A percentile compares a stretch with the other conserved stretches of the same genome.
phyloP scores from a whole-genome alignment of 2,113 vertebrate species.

The Phalacrocorax brasilianus region DNA sequence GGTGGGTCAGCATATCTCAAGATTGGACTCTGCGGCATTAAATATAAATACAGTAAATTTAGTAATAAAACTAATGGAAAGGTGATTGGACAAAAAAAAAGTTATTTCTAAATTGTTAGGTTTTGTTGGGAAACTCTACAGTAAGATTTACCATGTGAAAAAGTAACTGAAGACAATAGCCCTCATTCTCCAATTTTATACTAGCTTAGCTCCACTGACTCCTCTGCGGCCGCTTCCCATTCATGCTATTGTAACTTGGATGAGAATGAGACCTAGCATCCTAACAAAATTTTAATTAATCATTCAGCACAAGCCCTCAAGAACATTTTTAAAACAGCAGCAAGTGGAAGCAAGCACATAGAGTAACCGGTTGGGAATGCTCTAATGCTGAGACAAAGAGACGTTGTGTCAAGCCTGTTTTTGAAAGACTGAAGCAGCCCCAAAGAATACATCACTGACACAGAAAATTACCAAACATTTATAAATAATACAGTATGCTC shows the following conservation, averaged over 20 bases:
- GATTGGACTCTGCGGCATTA: neutral
- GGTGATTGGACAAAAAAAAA: neutral
- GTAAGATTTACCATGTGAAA: neutral
- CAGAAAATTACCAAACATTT: constrained; percentile 57
- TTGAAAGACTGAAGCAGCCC: constrained; percentile 19
- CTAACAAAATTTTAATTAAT: constrained; percentile 28
- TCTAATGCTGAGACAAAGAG: neutral
- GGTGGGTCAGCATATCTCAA: neutral
- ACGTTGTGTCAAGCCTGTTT: neutral
- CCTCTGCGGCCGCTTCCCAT: neutral
- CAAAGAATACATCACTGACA: constrained; percentile 40
- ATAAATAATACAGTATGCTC: constrained; percentile 59
- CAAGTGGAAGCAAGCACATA: neutral
- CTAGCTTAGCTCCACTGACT: neutral
- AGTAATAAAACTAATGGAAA: neutral
- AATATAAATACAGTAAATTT: neutral
- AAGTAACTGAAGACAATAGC: neutral
- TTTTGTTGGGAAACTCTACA: neutral
- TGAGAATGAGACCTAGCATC: neutral
- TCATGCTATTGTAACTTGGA: neutral
- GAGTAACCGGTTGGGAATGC: neutral
- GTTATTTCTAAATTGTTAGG: neutral
- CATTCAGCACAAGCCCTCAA: neutral
- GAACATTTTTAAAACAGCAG: neutral
- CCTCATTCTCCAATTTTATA: neutral